Evolutionary conservation across 2,113 vertebrate genomes (phyloP).

Genomic region (Epinephelus fuscoguttatus): DNA sequence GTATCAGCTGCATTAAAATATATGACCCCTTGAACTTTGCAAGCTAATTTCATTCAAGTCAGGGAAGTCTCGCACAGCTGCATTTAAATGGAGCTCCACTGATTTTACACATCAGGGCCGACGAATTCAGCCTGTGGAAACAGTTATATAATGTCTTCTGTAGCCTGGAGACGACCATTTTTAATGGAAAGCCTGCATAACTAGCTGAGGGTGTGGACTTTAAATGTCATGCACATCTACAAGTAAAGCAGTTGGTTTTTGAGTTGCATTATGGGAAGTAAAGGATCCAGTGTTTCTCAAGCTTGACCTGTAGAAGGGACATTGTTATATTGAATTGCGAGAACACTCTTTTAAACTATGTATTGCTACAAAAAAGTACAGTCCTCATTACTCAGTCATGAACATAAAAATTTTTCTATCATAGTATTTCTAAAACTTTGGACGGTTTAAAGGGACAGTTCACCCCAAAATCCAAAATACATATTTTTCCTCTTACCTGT

Average conservation of each 20-base stretch:
- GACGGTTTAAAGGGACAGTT: too few species aligned
- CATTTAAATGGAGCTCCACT: neutral
- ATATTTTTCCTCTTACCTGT: too few species aligned
- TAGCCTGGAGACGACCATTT: too few species aligned
- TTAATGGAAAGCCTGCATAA: neutral
- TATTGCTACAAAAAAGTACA: too few species aligned
- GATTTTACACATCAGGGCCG: neutral
- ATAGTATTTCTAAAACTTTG: too few species aligned
- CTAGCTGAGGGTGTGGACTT: neutral
- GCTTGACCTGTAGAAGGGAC: neutral
- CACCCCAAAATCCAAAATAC: too few species aligned
- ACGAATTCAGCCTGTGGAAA: neutral
- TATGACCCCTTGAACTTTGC: conserved; percentile 31
- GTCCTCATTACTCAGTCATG: too few species aligned
- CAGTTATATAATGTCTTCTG: neutral
- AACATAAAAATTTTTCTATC: too few species aligned
- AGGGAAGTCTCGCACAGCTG: neutral
- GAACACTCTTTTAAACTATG: too few species aligned
- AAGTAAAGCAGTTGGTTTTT: neutral
- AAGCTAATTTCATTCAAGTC: conserved; percentile 17
- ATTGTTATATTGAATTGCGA: too few species aligned
- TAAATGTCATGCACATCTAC: neutral
- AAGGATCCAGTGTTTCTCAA: neutral
- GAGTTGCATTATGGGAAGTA: neutral
- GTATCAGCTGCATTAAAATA: conserved; percentile 12